A percentile compares a stretch with the other conserved stretches of the same genome.
These are phyloP conservation scores for Pseudorasbora parva DNA, from an alignment of 2,113 vertebrate species.

Conservation along the genomic window DNA sequence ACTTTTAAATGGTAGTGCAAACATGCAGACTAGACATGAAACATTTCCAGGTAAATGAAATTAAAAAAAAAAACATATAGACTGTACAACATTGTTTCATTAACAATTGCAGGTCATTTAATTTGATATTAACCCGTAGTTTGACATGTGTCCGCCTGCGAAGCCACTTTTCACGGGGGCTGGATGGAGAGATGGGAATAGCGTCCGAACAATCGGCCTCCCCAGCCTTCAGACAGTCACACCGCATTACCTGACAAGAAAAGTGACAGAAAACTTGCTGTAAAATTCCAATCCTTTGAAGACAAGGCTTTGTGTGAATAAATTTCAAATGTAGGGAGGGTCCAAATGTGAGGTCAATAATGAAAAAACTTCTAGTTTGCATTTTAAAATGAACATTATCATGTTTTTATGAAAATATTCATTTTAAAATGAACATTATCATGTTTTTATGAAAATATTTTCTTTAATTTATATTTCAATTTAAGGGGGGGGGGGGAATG, in stretches of 20 bases:
- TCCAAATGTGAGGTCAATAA: too few relatives aligned
- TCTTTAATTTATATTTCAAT: neutral
- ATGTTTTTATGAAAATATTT: neutral
- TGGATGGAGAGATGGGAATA: slow-evolving; percentile 72
- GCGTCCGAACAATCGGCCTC: slow-evolving; percentile 75
- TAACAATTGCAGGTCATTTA: neutral
- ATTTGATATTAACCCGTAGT: slow-evolving; percentile 58
- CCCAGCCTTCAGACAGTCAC: slow-evolving; percentile 77
- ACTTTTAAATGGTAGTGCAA: neutral
- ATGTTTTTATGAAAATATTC: neutral
- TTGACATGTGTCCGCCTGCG: slow-evolving; percentile 87
- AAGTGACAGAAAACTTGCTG: neutral
- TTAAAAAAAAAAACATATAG: neutral
- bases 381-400: neutral
- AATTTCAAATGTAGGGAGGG: neutral
- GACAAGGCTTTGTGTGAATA: neutral
- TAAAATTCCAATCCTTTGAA: neutral
- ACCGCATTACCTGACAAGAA: slow-evolving; percentile 80
- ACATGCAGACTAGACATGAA: neutral
- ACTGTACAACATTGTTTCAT: neutral
- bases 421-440: neutral
- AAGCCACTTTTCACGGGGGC: slow-evolving; percentile 86
- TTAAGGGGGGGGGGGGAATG: too few relatives aligned
- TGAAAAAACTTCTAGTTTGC: neutral
- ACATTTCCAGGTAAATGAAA: neutral